Evolutionary conservation across 2,797 vertebrate species (phyloP), one percentile per base, ranked within the genome.

Genomic region (Gorsachius magnificus): DNA sequence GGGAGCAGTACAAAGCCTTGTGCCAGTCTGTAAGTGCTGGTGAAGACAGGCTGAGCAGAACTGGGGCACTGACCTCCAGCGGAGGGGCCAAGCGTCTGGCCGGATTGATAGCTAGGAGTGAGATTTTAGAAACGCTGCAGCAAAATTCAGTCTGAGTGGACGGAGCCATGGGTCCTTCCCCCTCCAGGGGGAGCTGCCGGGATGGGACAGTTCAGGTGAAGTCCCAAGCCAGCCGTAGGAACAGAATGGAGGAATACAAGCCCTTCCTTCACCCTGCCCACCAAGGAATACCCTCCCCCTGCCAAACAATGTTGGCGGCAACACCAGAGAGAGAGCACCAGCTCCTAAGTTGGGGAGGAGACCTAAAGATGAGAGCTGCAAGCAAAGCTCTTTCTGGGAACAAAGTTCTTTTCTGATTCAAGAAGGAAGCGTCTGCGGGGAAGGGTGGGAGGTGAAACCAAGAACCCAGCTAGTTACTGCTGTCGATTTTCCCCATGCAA

Each of bases 401-500:
- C 81, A 64, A 64, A 96, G 90, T 51, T 89, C 90, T 96, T 84
- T 79, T 87, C 86, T 95, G 90, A 90, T 87, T 94, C 71, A 92
- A 94, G 92, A 87, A 80, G 53, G 87, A 96, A 96, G 76, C 0
- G 10, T 85, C 81, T 87, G 87, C 5, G 9, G 64, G 90, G 89
- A 96, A 96, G 80, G 96, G 93, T 95, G 91, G 96, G 94, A 96
- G 95, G 95, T 77, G 92, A 96, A 95, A 96, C 81, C 93, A 92
- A 94, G 92, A 90, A 75, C 78, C 76, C 92, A 92, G 95, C 90
- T 31, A n/a, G 74, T 65, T 69, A 43, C 83, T 31, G 89, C 88
- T 83, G 72, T 48, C 4, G 2, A 69, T 60, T 86, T 61, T 92
- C 90, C 81, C 71, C 35, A 3, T 71, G 83, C 71, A 33, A 57